Conservation (phyloP, 2,113 vertebrate genomes). For the Limanda limanda region DNA sequence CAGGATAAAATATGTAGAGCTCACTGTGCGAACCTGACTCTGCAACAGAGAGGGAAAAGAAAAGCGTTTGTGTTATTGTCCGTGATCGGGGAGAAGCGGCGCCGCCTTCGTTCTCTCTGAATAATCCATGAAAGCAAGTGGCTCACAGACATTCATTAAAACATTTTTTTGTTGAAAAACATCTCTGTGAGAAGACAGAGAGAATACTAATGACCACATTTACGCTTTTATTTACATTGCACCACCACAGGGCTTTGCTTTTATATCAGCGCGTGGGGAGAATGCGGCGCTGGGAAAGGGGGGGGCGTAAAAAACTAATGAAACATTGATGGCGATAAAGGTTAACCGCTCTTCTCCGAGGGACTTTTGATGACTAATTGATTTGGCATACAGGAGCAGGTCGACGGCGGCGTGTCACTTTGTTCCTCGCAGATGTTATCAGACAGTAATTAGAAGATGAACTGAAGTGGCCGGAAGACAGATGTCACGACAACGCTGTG, state of each 20-base stretch:
- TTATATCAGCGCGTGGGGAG: constrained; percentile 20
- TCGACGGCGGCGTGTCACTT: constrained; percentile 43
- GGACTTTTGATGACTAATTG: constrained; percentile 75
- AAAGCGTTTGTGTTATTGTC: constrained; percentile 19
- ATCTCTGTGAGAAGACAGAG: constrained; percentile 31
- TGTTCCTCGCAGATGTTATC: constrained; percentile 45
- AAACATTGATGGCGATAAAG: constrained; percentile 81
- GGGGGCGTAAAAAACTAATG: constrained; percentile 35
- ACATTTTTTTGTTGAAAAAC: neutral
- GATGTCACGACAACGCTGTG: constrained; percentile 40
- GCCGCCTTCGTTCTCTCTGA: constrained; percentile 28
- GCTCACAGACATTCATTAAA: constrained; percentile 56
- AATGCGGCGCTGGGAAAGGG: neutral
- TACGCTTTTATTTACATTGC: constrained; percentile 62
- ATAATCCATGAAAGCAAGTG: constrained; percentile 56
- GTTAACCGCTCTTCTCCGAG: constrained; percentile 70
- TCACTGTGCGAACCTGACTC: neutral
- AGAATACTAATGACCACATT: constrained; percentile 61
- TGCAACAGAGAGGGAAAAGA: neutral
- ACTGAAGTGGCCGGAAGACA: constrained; percentile 46
- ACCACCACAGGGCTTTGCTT: constrained; percentile 11
- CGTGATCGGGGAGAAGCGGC: neutral
- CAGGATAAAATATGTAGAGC: constrained; percentile 1
- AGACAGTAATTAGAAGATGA: constrained; percentile 63
- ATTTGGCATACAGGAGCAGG: constrained; percentile 59